phyloP scores from a whole-genome alignment of 2,113 vertebrate species.

The Protobothrops mucrosquamatus region DNA sequence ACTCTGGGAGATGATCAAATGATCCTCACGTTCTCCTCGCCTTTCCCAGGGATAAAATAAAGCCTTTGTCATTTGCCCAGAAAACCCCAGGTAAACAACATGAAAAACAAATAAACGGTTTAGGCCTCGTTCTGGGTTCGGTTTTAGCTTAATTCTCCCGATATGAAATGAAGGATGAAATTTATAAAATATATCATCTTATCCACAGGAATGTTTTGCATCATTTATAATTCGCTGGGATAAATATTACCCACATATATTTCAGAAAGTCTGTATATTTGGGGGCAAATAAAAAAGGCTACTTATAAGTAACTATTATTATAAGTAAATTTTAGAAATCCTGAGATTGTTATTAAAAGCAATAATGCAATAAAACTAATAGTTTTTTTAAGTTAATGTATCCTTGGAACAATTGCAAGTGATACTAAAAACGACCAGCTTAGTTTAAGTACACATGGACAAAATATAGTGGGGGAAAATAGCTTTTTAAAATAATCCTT shows the following conservation, averaged over 20 bases:
- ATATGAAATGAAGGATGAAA: background rate
- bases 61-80: background rate
- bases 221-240: background rate
- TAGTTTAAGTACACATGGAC: background rate
- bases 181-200: background rate
- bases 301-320: background rate
- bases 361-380: background rate
- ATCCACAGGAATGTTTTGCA: background rate
- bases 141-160: background rate
- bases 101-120: background rate
- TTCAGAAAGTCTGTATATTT: background rate
- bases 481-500: background rate
- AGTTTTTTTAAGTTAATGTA: background rate
- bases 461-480: background rate
- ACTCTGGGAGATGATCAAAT: background rate
- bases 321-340: background rate
- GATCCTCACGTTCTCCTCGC: background rate
- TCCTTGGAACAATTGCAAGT: background rate
- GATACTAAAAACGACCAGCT: background rate
- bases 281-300: background rate
- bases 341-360: background rate
- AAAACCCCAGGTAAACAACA: background rate
- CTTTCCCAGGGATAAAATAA: background rate
- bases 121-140: background rate
- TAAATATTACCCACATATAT: background rate